Evolutionary conservation across 2,888 invertebrate species (phyloP).

Genomic region (Pammene aurita): DNA sequence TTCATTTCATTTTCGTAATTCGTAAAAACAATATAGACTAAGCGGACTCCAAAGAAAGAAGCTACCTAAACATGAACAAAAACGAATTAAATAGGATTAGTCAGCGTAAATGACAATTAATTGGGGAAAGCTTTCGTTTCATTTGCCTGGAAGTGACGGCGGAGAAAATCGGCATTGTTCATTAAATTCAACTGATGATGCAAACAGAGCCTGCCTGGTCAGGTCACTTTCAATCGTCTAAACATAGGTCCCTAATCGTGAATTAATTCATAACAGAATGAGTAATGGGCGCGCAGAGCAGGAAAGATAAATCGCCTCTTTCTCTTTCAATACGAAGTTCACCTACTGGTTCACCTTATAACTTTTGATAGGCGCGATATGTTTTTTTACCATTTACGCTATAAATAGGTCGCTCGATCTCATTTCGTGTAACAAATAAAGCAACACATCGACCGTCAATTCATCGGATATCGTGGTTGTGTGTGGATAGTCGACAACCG

Average conservation of each 20-base stretch:
- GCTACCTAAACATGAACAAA: background rate
- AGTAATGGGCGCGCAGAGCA: constrained; percentile 7
- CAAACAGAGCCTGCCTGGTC: background rate
- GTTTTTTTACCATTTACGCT: too few species aligned
- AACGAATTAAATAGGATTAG: constrained; percentile 5
- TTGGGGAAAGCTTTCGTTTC: constrained; percentile 9
- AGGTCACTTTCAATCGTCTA: constrained; percentile 1
- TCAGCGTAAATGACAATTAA: constrained; percentile 8
- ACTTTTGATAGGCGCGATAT: too few species aligned
- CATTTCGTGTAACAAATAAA: too few species aligned
- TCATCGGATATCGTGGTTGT: too few species aligned
- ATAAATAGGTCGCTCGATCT: too few species aligned
- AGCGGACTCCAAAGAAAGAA: background rate
- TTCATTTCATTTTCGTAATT: too few species aligned
- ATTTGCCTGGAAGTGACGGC: background rate
- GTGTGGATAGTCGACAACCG: too few species aligned
- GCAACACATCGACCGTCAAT: too few species aligned
- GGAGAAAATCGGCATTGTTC: background rate
- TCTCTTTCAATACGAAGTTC: background rate
- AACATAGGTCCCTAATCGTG: constrained; percentile 7
- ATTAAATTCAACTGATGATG: background rate
- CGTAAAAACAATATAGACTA: too few species aligned
- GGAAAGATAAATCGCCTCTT: constrained; percentile 8
- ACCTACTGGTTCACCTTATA: background rate
- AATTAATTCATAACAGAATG: constrained; percentile 19